Conservation (phyloP, 2,797 vertebrate genomes). For the Spinus pinus region DNA sequence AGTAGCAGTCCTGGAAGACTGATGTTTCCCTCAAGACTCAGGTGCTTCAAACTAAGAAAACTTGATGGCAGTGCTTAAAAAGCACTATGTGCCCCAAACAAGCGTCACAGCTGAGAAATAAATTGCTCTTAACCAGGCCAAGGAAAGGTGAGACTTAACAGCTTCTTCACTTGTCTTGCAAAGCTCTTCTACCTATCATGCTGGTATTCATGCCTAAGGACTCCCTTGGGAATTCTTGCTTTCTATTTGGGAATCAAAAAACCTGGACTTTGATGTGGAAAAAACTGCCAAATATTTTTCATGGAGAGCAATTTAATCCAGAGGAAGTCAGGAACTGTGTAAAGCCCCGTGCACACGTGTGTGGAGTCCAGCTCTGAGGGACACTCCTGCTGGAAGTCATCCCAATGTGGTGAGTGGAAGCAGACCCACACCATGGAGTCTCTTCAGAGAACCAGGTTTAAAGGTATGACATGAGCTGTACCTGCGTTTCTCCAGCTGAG, state of each 20-base stretch:
- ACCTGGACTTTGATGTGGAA: not conserved
- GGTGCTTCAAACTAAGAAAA: constrained; percentile 58
- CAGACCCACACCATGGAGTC: not conserved
- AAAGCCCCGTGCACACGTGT: accelerated
- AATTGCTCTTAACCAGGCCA: constrained; percentile 50
- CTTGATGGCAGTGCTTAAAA: constrained; percentile 65
- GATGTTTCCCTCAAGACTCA: constrained; percentile 62
- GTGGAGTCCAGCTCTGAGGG: not conserved
- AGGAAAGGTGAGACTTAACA: constrained; percentile 39
- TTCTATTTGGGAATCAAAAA: constrained; percentile 28
- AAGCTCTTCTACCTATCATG: constrained; percentile 20
- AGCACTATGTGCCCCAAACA: constrained; percentile 57
- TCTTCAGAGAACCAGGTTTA: not conserved
- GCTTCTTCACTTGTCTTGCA: not conserved
- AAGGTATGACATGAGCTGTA: not conserved
- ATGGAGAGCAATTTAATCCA: not conserved
- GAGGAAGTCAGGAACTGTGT: not conserved
- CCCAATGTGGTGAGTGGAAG: not conserved
- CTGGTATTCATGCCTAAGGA: constrained; percentile 4
- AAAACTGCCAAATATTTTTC: constrained; percentile 3
- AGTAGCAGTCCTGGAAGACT: constrained; percentile 54
- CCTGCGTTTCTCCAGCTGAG: not conserved
- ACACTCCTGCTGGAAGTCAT: not conserved
- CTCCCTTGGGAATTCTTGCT: not conserved
- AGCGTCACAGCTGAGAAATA: constrained; percentile 43